Base-by-base conservation (phyloP, 2,113 vertebrate genomes). In the Pundamilia nyererei region DNA sequence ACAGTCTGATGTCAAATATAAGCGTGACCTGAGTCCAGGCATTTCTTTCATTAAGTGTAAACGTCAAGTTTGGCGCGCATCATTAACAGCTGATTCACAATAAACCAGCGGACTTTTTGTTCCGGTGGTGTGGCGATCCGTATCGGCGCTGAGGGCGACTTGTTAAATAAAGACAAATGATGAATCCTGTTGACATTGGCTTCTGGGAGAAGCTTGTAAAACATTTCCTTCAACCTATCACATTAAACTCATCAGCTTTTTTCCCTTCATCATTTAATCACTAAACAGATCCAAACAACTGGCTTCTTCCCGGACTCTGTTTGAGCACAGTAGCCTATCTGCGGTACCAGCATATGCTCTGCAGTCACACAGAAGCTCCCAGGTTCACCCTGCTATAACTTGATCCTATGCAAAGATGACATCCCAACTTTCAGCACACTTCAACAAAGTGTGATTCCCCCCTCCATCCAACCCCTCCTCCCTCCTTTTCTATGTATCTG, bases 261-360 rank as follows among this genome's bases (percentile, higher is more conserved):
- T 45, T 1, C 4, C 33, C 19, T 29, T 70, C 55, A 68, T 83
- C 65, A 55, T 86, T 91, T 86, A 56, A 79, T 33, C 38, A 79
- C 79, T 84, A 87, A 93, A 70, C 80, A 35, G 81, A 82, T 84
- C 65, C 83, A 91, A 93, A 93, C 90, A 93, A 65, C 17, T 24
- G 65, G 94, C 96, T 97, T 97, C 97, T 97, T 97, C 97, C 95
- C 97, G 95, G 95, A 96, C 95, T 94, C 95, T 95, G 97, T 96
- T 94, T 95, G 94, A 96, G 94, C 96, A 83, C 89, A 81, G 92
- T 88, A 55, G 89, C 77, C 87, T 56, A 80, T 94, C 93, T 93
- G 96, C 95, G 89, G 95, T 92, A 92, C 90, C 95, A 95, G 90
- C 89, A 86, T 85, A 84, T 85, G 91, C 89, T 94, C 95, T 90